Conservation (phyloP, 2,113 vertebrate genomes). For the Lanius collurio region DNA sequence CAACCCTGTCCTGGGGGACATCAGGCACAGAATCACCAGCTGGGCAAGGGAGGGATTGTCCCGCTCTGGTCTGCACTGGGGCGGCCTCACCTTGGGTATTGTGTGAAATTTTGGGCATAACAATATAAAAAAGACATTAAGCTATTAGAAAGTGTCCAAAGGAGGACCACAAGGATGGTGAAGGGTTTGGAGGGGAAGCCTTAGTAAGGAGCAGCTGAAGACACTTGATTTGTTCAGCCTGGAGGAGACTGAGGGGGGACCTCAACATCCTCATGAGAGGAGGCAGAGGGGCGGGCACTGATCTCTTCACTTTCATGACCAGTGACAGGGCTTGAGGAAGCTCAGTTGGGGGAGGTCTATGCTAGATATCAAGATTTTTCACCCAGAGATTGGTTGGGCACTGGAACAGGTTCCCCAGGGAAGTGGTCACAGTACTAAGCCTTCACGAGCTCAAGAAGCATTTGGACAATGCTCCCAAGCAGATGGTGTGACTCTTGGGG, state of each 20-base stretch:
- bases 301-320: background rate
- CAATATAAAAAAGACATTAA: background rate
- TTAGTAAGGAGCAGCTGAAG: background rate
- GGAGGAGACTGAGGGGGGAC: background rate
- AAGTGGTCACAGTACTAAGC: background rate
- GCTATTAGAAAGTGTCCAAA: background rate
- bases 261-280: background rate
- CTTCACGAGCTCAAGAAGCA: background rate
- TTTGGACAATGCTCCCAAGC: background rate
- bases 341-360: background rate
- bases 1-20: accelerated
- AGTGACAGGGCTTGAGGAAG: background rate
- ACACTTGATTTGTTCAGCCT: background rate
- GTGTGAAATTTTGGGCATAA: background rate
- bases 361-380: background rate
- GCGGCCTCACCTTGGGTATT: accelerated
- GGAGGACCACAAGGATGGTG: background rate
- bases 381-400: background rate
- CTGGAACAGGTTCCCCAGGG: background rate
- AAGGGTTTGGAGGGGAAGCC: background rate
- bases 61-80: background rate
- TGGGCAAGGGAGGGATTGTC: background rate
- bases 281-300: background rate
- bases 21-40: background rate
- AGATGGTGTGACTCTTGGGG: background rate